These are phyloP conservation scores for Cotesia vestalis DNA, from an alignment of 1,140 invertebrate genomes.

Conservation along the genomic window DNA sequence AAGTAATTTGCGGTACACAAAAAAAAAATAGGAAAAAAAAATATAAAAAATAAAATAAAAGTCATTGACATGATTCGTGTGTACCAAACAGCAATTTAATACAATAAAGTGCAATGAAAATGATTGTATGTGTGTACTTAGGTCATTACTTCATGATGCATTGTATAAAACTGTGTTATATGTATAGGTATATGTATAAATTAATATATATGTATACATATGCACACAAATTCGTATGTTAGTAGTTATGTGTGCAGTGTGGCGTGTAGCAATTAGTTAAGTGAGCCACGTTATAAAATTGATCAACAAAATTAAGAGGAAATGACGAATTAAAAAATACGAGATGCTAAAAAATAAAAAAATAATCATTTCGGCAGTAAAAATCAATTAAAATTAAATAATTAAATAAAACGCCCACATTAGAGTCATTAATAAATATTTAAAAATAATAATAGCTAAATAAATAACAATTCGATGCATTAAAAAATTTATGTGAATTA, in stretches of 20 bases:
- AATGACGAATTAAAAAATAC: background rate
- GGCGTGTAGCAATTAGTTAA: constrained; percentile 19
- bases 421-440: too few species aligned
- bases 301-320: background rate
- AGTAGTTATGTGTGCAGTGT: constrained; percentile 9
- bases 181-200: constrained; percentile 47
- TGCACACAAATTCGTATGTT: constrained; percentile 26
- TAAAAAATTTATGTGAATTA: background rate
- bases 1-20: background rate
- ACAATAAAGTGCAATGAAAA: constrained; percentile 16
- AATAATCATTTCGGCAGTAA: too few species aligned
- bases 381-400: too few species aligned
- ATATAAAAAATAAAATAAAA: background rate
- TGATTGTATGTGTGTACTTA: background rate
- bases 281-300: constrained; percentile 2
- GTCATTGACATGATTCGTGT: constrained; percentile 1
- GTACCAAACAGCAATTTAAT: background rate
- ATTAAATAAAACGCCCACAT: too few species aligned
- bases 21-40: background rate
- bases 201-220: constrained; percentile 51
- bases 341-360: too few species aligned
- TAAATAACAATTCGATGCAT: background rate
- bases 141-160: constrained; percentile 44
- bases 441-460: too few species aligned
- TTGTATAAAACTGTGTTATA: constrained; percentile 60